A percentile compares a stretch with the other conserved stretches of the same genome.
Evolutionary conservation across 1,140 invertebrate genomes (phyloP).

Genomic region (Mya arenaria): DNA sequence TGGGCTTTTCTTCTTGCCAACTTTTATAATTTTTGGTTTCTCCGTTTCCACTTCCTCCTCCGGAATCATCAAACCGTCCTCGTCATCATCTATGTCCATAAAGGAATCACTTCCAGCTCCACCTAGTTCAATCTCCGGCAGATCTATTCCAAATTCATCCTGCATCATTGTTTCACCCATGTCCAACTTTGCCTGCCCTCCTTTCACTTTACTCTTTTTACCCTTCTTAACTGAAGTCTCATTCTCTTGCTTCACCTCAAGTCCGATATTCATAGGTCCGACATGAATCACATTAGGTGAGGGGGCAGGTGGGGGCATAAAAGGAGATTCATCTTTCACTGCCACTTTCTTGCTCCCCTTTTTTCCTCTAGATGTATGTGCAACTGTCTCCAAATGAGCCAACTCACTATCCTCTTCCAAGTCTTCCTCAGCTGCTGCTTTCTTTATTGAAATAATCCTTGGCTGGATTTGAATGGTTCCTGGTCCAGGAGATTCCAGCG

Average conservation of each 20-base stretch:
- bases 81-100: slow-evolving; percentile 48
- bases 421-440: background rate
- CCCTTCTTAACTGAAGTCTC: slow-evolving; percentile 18
- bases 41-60: slow-evolving; percentile 40
- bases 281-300: slow-evolving; percentile 44
- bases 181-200: background rate
- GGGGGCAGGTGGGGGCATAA: background rate
- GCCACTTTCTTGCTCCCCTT: background rate
- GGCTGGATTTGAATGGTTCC: background rate
- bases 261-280: slow-evolving; percentile 34
- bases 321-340: background rate
- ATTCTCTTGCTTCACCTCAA: slow-evolving; percentile 6
- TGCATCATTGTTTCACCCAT: slow-evolving; percentile 40
- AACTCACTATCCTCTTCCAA: background rate
- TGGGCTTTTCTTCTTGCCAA: slow-evolving; percentile 31
- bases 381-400: background rate
- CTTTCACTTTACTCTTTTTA: too few species aligned
- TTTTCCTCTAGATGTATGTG: background rate
- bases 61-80: slow-evolving; percentile 45
- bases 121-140: slow-evolving; percentile 42
- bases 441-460: slow-evolving; percentile 23
- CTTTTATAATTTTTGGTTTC: background rate
- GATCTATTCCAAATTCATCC: slow-evolving; percentile 43
- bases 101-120: slow-evolving; percentile 34
- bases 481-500: slow-evolving; percentile 3